Evolutionary conservation across 2,113 vertebrate species (phyloP), one percentile per base, ranked within the genome.

Genomic region (Trichechus manatus): DNA sequence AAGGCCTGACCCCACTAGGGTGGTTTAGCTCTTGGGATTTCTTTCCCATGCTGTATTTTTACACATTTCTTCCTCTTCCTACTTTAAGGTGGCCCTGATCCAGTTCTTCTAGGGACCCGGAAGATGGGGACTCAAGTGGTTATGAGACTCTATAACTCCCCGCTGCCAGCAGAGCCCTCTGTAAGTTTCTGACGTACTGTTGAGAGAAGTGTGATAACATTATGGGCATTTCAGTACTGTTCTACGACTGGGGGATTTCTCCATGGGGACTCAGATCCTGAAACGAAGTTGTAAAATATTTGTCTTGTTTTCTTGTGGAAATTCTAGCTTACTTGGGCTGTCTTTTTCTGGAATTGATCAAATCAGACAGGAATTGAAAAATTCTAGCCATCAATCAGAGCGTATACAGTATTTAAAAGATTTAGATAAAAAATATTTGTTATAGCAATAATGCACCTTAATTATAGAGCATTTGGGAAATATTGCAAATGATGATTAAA

Each of bases 111-210:
- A 47, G 82, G 42, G 3, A 95, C 74, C 75, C 68, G 87, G 92
- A 96, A 95, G 93, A 98, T 98, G 98, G 98, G 97, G 15, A 98
- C 98, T 17, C 81, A 82, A 39, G 83, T 92, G 96, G 93, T 92
- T 90, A 17, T 20, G 27, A 96, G 94, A 94, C 53, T 96, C 25
- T 36, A 9, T 56, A 93, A 33, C 42, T 68, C 96, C 15, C n/a
- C 97, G 2, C 95, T 94, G 94, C 98, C 98, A 53, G 68, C 96
- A 36, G 96, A 98, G 0, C 82, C 97, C 79, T 98, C 98, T 0
- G 99, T 99, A 98, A 99, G 98, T 98, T 81, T 89, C 47, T 47
- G n/a, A 47, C 61, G 2, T 56, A 19, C 14, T 89, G 1, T 31
- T 93, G 89, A 81, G 78, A 96, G 70, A 33, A 75, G 23, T n/a